A percentile compares a stretch with the other conserved stretches of the same genome.
Evolutionary conservation across 2,797 vertebrate genomes (phyloP).

Genomic region (Poliocrania exsul): DNA sequence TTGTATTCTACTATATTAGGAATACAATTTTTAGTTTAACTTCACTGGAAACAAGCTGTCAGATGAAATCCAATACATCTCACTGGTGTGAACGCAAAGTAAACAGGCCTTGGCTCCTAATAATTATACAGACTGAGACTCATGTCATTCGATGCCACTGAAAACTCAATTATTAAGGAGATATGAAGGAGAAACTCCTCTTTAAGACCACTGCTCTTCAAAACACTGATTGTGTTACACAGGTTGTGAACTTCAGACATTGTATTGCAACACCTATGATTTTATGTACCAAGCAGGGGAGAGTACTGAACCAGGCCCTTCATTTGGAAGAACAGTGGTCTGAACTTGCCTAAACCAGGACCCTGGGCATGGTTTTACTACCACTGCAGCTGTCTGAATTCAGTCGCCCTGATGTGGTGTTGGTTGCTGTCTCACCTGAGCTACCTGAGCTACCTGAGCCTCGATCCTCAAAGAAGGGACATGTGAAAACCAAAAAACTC

Average conservation of each 20-base stretch:
- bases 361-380: not conserved
- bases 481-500: not conserved
- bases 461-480: not conserved
- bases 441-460: not conserved
- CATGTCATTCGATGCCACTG: conserved; percentile 41
- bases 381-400: not conserved
- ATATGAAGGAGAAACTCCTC: conserved; percentile 6
- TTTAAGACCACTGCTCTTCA: not conserved
- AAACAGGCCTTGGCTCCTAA: conserved; percentile 8
- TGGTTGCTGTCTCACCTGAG: not conserved
- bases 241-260: not conserved
- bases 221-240: not conserved
- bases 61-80: not conserved
- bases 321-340: not conserved
- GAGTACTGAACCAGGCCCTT: not conserved
- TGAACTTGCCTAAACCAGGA: fast-evolving
- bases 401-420: not conserved
- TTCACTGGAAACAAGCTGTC: not conserved
- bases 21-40: not conserved
- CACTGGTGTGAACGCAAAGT: not conserved
- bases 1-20: not conserved
- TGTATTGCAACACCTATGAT: not conserved
- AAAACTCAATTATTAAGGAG: conserved; percentile 44
- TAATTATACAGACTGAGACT: conserved; percentile 53
- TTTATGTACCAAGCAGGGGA: not conserved